phyloP scores from a whole-genome alignment of 2,888 invertebrate genomes.

The Agonopterix arenella region DNA sequence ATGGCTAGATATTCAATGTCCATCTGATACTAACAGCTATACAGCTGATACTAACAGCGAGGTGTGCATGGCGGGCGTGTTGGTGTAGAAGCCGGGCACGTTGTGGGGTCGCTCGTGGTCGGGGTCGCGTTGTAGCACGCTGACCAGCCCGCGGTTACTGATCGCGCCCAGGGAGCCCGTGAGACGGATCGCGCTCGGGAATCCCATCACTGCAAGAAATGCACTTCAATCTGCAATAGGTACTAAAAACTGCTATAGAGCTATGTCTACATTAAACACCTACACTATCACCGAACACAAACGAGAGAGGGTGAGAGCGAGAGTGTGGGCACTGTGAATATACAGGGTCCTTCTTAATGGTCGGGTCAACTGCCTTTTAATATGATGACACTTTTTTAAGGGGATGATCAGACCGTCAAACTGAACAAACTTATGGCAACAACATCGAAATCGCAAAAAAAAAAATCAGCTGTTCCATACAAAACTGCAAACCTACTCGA shows the following conservation, averaged over 20 bases:
- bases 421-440: too few species aligned
- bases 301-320: too few species aligned
- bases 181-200: conserved; percentile 52
- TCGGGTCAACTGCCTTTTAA: too few species aligned
- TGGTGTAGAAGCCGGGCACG: conserved; percentile 65
- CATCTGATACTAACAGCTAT: too few species aligned
- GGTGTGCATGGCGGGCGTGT: conserved; percentile 18
- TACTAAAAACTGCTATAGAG: neutral
- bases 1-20: too few species aligned
- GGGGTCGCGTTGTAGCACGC: conserved; percentile 47
- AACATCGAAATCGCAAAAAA: too few species aligned
- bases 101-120: conserved; percentile 63
- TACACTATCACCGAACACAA: neutral
- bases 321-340: too few species aligned
- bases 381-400: too few species aligned
- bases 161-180: conserved; percentile 69
- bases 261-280: neutral
- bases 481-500: too few species aligned
- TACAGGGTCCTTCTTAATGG: too few species aligned
- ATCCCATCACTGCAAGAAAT: conserved; percentile 33
- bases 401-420: too few species aligned
- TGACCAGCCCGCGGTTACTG: conserved; percentile 52
- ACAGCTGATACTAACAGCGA: conserved; percentile 56
- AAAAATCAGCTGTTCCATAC: too few species aligned
- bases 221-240: neutral